Evolutionary conservation across 2,888 invertebrate species (phyloP), one percentile per base, ranked within the genome.

Genomic region (Mechanitis mazaeus): DNA sequence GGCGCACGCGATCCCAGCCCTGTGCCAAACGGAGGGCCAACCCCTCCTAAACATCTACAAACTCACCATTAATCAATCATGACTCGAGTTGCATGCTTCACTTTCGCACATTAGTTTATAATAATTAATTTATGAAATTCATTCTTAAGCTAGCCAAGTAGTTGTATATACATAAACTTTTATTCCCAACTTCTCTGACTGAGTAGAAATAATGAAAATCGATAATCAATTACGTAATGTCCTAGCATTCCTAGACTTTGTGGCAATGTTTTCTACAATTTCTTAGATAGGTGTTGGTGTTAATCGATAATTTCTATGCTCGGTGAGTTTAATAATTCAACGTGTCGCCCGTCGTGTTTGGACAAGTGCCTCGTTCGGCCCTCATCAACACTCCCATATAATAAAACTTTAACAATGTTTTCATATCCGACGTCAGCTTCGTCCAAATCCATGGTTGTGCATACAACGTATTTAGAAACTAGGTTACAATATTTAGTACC

Each of bases 381-480:
- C 87, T 87, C 87, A 82, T 84, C 84, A 85, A 82, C 85, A 85
- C 83, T 75, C 79, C 80, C 80, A 80, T 82, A 81, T 81, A 84
- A 85, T 88, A 84, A 87, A 87, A 87, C 79, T 85, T 87, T 87
- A 88, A 89, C 85, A 85, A 87, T 88, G 87, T 90, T 89, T 87
- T 88, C 83, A 85, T 84, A 86, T 84, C 84, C 84, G 83, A 84
- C 83, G 80, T 78, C 77, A 69, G 75, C 68, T 68, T 69, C 70
- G 59, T 76, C 79, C 72, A 78, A 81, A 80, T 76, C 78, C 73
- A 74, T 72, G 74, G 75, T 69, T 73, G 72, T 72, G 74, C 75
- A 78, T 75, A 72, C 74, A 67, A 72, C 75, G 75, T 79, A 78
- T 85, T 84, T 80, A 81, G 81, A 82, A 83, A 81, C 83, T 80